Evolutionary conservation across 2,888 invertebrate species (phyloP), one percentile per base, ranked within the genome.

Genomic region (Gibbula magus): DNA sequence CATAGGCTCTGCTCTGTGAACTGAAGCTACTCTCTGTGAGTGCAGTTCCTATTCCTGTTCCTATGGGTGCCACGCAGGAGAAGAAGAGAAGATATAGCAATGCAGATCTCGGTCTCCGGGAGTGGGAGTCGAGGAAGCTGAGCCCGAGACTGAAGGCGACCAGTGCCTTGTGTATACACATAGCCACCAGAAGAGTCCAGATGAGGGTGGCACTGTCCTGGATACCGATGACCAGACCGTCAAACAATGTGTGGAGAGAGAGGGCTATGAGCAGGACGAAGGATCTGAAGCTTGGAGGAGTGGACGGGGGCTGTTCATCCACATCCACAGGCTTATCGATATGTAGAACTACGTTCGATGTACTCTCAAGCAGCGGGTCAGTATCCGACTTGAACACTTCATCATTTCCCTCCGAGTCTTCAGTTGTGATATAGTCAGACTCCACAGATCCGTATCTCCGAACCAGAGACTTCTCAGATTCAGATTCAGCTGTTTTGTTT

Each of bases 161-260:
- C 20, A 94, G 92, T 18, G 93, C 89, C 85, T 95, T 95, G 89
- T 95, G 94, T 67, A 94, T 90, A 51, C 93, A 86, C 20, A 95
- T 93, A 1, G 94, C 94, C 7, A 94, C 74, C 29, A 87, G 76
- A 22, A 88, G 90, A 83, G 93, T 82, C 79, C 93, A 80, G 8
- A 88, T 87, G 22, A 83, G 82, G 2, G 78, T 39, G 0, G 82
- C 78, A 39, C 89, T 88, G 10, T 86, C 79, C 83, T 94, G 93
- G 18, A 94, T 90, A 0, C 94, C 94, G 78, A 94, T 88, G 8
- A 94, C 94, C 61, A 95, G 87, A 1, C 94, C 94, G 87, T 95
- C 94, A 86, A 94, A 94, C 7, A 94, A 87, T 13, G 94, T 94
- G 87, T 95, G 94, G 1, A 95, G 86, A 0, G 94, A 94, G 0